A percentile compares a stretch with the other conserved stretches of the same genome.
Conservation (phyloP, 53 echinoderm and acorn worm genomes). For the Astropecten irregularis region DNA sequence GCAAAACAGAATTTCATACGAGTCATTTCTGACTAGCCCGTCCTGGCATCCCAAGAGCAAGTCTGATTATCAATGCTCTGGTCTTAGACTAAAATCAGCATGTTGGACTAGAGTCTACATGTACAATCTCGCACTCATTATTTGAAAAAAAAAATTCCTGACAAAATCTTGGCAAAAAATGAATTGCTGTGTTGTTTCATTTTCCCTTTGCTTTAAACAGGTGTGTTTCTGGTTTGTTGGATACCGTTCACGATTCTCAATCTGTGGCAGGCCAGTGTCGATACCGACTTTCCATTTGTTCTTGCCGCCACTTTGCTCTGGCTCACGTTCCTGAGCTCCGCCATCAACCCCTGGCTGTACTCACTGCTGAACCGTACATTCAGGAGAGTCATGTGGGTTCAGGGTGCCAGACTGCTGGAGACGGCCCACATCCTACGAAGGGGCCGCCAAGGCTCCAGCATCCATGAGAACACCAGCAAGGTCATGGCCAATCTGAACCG, state of each 20-base stretch:
- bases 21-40: too few relatives aligned
- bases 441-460: not conserved
- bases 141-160: too few relatives aligned
- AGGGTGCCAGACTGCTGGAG: slow-evolving; percentile 26
- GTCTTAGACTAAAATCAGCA: too few relatives aligned
- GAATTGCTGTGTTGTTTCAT: too few relatives aligned
- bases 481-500: not conserved
- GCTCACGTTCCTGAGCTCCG: slow-evolving; percentile 87
- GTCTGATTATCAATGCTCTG: too few relatives aligned
- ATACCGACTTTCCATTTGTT: slow-evolving; percentile 15
- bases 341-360: slow-evolving; percentile 98
- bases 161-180: too few relatives aligned
- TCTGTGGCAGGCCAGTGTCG: slow-evolving; percentile 50
- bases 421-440: slow-evolving; percentile 27
- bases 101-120: too few relatives aligned
- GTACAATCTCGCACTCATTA: too few relatives aligned
- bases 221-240: slow-evolving; percentile 92
- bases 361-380: slow-evolving; percentile 85
- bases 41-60: too few relatives aligned
- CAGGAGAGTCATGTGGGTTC: slow-evolving; percentile 57
- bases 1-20: too few relatives aligned
- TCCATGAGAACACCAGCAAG: not conserved
- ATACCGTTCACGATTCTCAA: slow-evolving; percentile 81
- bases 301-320: slow-evolving; percentile 67
- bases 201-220: too few relatives aligned